Base-by-base conservation (phyloP, 2,113 vertebrate genomes). In the Peromyscus californicus region DNA sequence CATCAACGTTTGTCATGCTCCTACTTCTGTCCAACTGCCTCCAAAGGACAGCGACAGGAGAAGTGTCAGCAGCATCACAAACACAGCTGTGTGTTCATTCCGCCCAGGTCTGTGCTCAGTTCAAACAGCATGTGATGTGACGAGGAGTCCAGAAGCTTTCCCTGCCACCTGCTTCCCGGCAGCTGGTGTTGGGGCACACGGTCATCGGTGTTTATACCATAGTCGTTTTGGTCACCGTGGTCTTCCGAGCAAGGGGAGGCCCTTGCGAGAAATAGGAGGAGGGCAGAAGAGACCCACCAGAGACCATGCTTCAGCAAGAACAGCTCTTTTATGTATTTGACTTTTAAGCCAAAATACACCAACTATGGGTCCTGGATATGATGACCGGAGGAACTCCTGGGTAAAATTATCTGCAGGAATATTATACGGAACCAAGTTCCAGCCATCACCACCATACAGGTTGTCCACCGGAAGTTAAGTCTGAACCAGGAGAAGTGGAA, bases 31-130 rank as follows among this genome's bases (percentile, higher is more conserved):
- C 69, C 48, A 8, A 48, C 89, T 65, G 36, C 75, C 94, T 59
- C 92, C 59, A 2, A 39, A 92, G 89, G 51, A 89, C 22, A 54
- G 8, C 0, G 39, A 65, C 0, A 5, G 3, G 0, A 36, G n/a
- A 79, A 75, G 63, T 31, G 5, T 0, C 33, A 3, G 8, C 31
- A 45, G 63, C 21, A 70, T 76, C 74, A 93, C 63, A 91, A 87
- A 94, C 84, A 95, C 95, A 91, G 95, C 90, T 95, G 93, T 93
- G 85, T 31, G 4, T 80, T 69, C 36, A 0, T 1, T 10, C 15
- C 31, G 80, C 74, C 90, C 69, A 4, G 19, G 57, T 83, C 67
- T 90, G 96, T 82, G 33, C 90, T 93, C 17, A 33, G 69, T 78
- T 87, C 90, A 98, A 91, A 93, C 92, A 86, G 13, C 0, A 13